These are phyloP conservation scores for Sciaenops ocellatus DNA, from an alignment of 2,797 vertebrate genomes.

Conservation along the genomic window DNA sequence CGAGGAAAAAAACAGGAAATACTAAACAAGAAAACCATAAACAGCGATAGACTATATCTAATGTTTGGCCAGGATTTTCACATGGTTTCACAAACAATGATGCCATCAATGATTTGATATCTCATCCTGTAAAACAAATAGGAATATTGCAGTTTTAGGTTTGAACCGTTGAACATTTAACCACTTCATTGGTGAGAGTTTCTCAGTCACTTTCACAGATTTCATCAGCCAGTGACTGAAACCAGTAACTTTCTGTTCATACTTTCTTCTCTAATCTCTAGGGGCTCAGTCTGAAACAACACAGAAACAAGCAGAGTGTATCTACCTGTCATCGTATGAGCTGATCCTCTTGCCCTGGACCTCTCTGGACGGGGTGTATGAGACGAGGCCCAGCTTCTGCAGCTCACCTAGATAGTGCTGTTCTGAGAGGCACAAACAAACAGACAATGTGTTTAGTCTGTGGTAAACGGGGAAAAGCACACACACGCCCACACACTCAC, in stretches of 20 bases:
- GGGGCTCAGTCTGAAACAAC: not conserved
- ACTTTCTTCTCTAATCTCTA: not conserved
- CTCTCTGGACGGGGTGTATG: constrained; percentile 91
- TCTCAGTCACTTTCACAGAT: constrained; percentile 10
- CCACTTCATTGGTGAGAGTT: not conserved
- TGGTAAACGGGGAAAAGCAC: not conserved
- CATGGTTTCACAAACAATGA: not conserved
- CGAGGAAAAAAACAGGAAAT: too few relatives aligned
- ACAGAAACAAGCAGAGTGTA: not conserved
- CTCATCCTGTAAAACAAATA: not conserved
- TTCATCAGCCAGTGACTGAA: not conserved
- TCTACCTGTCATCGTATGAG: constrained; percentile 93
- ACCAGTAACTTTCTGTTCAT: not conserved
- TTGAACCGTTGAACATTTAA: not conserved
- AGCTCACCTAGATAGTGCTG: constrained; percentile 88
- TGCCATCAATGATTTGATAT: not conserved
- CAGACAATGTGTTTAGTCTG: constrained; percentile 24
- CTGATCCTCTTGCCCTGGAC: constrained; percentile 89
- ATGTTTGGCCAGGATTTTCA: not conserved
- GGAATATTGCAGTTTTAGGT: not conserved
- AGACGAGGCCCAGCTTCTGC: constrained; percentile 87
- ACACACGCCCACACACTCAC: constrained; percentile 24
- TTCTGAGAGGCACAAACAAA: constrained; percentile 80
- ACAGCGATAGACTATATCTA: not conserved
- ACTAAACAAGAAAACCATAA: too few relatives aligned